Evolutionary conservation across 1,140 invertebrate genomes (phyloP), one percentile per base, ranked within the genome.

Genomic region (Armadillidium nasatum): DNA sequence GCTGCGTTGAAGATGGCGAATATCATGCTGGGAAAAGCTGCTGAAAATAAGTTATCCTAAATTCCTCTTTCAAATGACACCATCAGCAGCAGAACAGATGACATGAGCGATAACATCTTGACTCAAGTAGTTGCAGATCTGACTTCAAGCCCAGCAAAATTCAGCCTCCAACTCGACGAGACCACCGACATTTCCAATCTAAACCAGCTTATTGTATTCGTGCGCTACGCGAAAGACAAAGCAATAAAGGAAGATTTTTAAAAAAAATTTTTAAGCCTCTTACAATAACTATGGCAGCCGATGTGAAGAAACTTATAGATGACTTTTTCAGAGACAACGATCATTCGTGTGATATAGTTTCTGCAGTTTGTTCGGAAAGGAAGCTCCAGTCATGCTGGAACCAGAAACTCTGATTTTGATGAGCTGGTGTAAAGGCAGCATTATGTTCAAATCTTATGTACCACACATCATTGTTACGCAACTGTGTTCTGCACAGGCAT

Each of bases 301-400:
- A 77, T 44, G 72, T 44, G 22, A 77, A 77, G 71, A 75, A 77
- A 60, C 76, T 77, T 76, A 72, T 76, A 23, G 76, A 75, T 77
- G 74, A 77, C 76, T 77, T 77, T 72, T 77, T 77, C 76, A 77
- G 72, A 77, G 76, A 77, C 76, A 76, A 77, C 33, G 33, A 33
- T 46, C 76, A 76, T 77, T 77, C 76, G 72, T 77, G 74, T 43
- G 44, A 77, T 77, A 76, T 77, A 72, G 76, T 77, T 75, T 77
- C 71, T 44, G 60, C 45, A 74, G 45, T 74, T 74, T 73, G 74
- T 77, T 77, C 73, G 76, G 74, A 77, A 43, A 33, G 33, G 75
- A 46, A 75, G 76, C 72, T 77, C 76, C 72, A 60, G 76, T 50
- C 71, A 77, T 75, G 71, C 72, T 77, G 74, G 76, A 43, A 77